These are phyloP conservation scores for Huso huso DNA, from an alignment of 2,797 vertebrate species.

Conservation along the genomic window DNA sequence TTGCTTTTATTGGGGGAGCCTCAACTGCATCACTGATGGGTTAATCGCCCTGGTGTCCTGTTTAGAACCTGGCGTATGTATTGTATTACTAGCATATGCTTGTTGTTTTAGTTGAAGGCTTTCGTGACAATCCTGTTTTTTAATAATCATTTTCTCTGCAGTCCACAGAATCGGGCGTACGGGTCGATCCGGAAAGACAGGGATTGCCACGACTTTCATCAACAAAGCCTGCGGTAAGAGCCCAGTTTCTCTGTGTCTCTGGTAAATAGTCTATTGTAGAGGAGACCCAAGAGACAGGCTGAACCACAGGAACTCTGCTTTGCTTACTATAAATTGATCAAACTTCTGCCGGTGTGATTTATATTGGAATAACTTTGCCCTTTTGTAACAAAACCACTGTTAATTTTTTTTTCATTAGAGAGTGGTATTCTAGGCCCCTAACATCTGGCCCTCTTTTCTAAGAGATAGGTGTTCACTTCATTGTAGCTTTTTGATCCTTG, in stretches of 20 bases:
- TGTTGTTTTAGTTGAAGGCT: neutral
- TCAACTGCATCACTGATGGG: too few relatives aligned
- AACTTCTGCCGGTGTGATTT: neutral
- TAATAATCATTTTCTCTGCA: slow-evolving; percentile 27
- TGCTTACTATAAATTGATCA: neutral
- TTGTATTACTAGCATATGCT: too few relatives aligned
- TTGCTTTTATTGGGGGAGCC: too few relatives aligned
- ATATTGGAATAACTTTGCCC: too few relatives aligned
- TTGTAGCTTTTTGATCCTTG: too few relatives aligned
- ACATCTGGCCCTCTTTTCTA: too few relatives aligned
- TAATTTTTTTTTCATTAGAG: too few relatives aligned
- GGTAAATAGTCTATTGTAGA: too few relatives aligned
- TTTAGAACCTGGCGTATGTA: too few relatives aligned
- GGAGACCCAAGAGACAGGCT: neutral
- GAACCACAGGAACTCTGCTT: neutral
- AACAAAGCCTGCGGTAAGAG: slow-evolving; percentile 94
- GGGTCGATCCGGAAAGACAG: slow-evolving; percentile 89
- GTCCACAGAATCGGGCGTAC: slow-evolving; percentile 96
- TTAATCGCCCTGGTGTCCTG: too few relatives aligned
- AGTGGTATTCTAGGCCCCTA: too few relatives aligned
- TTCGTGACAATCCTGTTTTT: neutral
- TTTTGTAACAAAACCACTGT: too few relatives aligned
- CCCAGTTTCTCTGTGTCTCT: neutral
- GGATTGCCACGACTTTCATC: slow-evolving; percentile 95
- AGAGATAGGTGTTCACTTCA: neutral